phyloP scores from a whole-genome alignment of 2,797 vertebrate species.

The Linurgus olivaceus region DNA sequence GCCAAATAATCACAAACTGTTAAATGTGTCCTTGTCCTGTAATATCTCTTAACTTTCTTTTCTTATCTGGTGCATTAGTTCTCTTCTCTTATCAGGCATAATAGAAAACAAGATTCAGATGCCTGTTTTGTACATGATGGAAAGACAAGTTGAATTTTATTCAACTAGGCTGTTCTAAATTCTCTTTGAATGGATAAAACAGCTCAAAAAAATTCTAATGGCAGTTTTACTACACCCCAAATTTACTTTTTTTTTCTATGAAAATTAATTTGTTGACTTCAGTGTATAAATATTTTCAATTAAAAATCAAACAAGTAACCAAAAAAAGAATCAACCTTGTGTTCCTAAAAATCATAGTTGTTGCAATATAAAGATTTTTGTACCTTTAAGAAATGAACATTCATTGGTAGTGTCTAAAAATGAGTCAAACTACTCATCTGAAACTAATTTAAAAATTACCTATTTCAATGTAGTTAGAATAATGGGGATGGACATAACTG shows the following conservation, averaged over 20 bases:
- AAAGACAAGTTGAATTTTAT: not conserved
- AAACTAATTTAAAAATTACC: not conserved
- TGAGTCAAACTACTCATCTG: not conserved
- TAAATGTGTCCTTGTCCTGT: not conserved
- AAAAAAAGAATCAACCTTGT: fast-evolving
- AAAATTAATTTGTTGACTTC: not conserved
- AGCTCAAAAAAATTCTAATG: not conserved
- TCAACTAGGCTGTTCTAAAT: not conserved
- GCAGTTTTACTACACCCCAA: not conserved
- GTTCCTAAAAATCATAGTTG: not conserved
- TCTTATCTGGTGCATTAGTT: not conserved
- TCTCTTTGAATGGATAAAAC: not conserved
- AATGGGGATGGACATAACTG: not conserved
- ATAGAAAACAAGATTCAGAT: not conserved
- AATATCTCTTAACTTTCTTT: not conserved
- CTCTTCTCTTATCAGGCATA: not conserved
- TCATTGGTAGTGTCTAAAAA: not conserved
- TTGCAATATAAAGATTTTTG: not conserved
- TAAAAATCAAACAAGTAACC: not conserved
- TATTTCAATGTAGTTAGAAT: not conserved
- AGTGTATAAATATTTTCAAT: not conserved
- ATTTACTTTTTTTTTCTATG: not conserved
- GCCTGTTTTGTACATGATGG: not conserved
- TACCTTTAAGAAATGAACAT: not conserved
- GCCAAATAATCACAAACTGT: not conserved